Evolutionary conservation across 1,140 invertebrate species (phyloP), one percentile per base, ranked within the genome.

Genomic region (Camponotus vicinus): DNA sequence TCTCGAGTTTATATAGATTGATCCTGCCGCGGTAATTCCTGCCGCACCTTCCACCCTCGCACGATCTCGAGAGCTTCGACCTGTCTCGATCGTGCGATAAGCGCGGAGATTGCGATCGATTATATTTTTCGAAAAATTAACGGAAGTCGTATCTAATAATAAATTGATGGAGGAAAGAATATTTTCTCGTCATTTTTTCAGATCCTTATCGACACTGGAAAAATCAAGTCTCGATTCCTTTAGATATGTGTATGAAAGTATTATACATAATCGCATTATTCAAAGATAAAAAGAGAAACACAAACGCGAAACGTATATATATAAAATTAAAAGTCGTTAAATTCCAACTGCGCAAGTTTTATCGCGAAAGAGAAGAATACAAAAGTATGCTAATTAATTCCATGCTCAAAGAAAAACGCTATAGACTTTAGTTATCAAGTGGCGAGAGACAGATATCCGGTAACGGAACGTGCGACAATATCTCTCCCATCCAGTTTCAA

Each of bases 41-140:
- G 70, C 77, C 63, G 52, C 85, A 34, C 79, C 85, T 86, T 86
- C 61, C 85, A 75, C 63, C 83, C 42, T 87, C 70, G 40, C 61
- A 52, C 45, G 73, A 49, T 49, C 42, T 69, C 57, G 70, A 85
- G 61, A 57, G 64, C 57, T 63, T 40, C 42, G 37, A 59, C 9
- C 37, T 27, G 21, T 71, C 34, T 61, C 78, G 40, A 82, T 59
- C 67, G 67, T 67, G 55, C 52, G 79, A 73, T 73, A 82, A 59
- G 61, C 40, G 40, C 55, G n/a, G 13, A 34, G 21, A 71, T 21
- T 42, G 40, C 64, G n/a, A 64, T 66, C 76, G 42, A 75, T 83
- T 42, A 73, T 37, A 18, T 57, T n/a, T 8, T 18, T 13, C 34
- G 34, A 49, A 37, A 15, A 49, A 9, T 8, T 42, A 2, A 59